Evolutionary conservation across 1,140 invertebrate species (phyloP), one percentile per base, ranked within the genome.

Genomic region (Philopotamus ludificatus): DNA sequence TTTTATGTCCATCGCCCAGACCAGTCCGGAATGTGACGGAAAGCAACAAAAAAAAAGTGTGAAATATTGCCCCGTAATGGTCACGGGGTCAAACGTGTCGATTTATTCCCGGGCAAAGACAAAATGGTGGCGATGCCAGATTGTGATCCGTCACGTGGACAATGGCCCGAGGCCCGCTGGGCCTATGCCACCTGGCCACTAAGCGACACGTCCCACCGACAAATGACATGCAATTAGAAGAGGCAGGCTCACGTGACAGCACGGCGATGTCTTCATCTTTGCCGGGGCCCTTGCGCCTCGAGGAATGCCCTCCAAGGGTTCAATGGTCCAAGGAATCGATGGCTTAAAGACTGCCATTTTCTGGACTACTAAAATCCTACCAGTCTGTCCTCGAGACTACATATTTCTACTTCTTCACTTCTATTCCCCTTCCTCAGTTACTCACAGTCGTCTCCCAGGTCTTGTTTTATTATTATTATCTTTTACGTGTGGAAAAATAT

Each of bases 171-270:
- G 57, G 42, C 42, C 44, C 21, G 42, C 57, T 60, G 57, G 45
- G 57, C 44, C 57, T 34, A 42, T 42, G 57, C 44, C 57, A 60
- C 44, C 57, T 60, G 42, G 60, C 60, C 47, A 28, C 59, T 4
- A 8, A 15, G 45, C 50, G 50, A 53, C 45, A 20, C 45, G 45
- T 47, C 45, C 45, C 20, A 15, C 59, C 4, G 21, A 62, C 49
- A 62, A 62, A 62, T 62, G 60, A 62, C 49, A 39, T 28, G 60
- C 60, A 62, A 62, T 62, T 62, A 62, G 51, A 62, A n/a, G n/a
- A 62, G 50, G 45, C 60, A 44, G 15, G 57, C 57, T 2, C 44
- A 3, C 26, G 57, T 60, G 42, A 45, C 57, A 12, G 22, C 20
- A n/a, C 23, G 3, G 4, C 16, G 57, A 60, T 22, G 57, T 60